These are phyloP conservation scores for Austrofundulus limnaeus DNA, from an alignment of 2,113 vertebrate genomes.

Conservation along the genomic window DNA sequence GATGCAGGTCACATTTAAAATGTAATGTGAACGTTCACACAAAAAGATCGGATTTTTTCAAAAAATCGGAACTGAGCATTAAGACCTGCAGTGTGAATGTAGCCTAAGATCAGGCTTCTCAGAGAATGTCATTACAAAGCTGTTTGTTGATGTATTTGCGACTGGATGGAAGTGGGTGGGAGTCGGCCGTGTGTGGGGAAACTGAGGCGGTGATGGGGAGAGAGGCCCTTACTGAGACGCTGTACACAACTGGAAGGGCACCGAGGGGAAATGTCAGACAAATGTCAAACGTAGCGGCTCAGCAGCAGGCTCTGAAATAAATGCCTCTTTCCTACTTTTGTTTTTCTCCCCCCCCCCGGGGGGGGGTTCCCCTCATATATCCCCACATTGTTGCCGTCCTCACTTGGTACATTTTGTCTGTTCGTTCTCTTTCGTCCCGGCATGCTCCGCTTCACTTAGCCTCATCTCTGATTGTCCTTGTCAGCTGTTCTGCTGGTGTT, in stretches of 20 bases:
- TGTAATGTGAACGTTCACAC: no score
- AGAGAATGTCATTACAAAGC: conserved; percentile 5
- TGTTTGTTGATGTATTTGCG: conserved; percentile 34
- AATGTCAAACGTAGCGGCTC: conserved; percentile 81
- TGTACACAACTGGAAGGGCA: conserved; percentile 38
- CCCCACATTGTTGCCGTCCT: conserved; percentile 5
- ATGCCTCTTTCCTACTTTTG: conserved; percentile 20
- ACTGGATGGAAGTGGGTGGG: conserved; percentile 34
- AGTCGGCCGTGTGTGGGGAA: conserved; percentile 48
- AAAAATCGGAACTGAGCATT: no score
- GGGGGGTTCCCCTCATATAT: conserved; percentile 1
- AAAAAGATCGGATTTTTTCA: no score
- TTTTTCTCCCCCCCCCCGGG: conserved; percentile 1
- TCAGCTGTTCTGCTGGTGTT: conserved; percentile 57
- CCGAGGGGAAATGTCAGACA: conserved; percentile 80
- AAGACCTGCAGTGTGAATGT: no score
- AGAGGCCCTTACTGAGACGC: conserved; percentile 51
- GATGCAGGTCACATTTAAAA: no score
- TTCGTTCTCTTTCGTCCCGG: conserved; percentile 18
- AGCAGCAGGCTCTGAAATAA: conserved; percentile 33
- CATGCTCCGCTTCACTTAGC: conserved; percentile 32
- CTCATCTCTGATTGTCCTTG: conserved; percentile 49
- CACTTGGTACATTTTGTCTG: conserved; percentile 17
- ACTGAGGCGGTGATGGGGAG: conserved; percentile 40
- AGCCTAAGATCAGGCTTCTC: conserved; percentile 2